Base-by-base conservation (phyloP, 2,113 vertebrate species). In the Psilopsiagon aurifrons region DNA sequence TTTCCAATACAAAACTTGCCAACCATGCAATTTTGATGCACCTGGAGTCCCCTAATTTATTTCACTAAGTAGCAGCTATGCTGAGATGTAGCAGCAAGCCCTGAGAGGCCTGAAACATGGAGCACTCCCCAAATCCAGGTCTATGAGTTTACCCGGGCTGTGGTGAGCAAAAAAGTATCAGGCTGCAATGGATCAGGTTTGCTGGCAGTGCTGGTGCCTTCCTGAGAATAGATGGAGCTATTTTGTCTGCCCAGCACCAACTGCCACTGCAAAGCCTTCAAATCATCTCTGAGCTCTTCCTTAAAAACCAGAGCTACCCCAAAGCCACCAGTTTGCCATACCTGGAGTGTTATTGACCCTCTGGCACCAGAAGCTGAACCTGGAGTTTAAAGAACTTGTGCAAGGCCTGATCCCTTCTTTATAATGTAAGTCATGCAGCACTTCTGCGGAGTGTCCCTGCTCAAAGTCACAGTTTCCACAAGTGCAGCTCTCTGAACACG, bases 101-200 rank as follows among this genome's bases (percentile, higher is more conserved):
- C n/a, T 25, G 41, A 47, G n/a, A 79, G 19, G 7, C 11, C 31
- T 67, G 52, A 64, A 69, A 66, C 18, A 17, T 0, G 1, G 46
- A 66, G 12, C 17, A 22, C 13, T 76, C 39, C 25, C 25, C 2
- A 3, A 7, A 73, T 43, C 15, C 80, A 74, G 4, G 28, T 31
- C 6, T 47, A 15, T 43, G n/a, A 41, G 9, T 49, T 37, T 49
- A 16, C 7, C 28, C 63, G 18, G 22, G 69, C 29, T 74, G 23
- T 18, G 15, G 17, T 35, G 20, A 93, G 43, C 43, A 73, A 27
- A 1, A 3, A 73, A 59, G 51, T 33, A 25, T 23, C 33, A 60
- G 57, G 15, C 28, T 76, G 6, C 0, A 0, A 14, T 7, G 28
- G 52, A 9, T 2, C 0, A 1, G 11, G 15, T 55, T 76, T 76